Conservation (phyloP, 1,140 invertebrate genomes). For the Drosophila carrolli region DNA sequence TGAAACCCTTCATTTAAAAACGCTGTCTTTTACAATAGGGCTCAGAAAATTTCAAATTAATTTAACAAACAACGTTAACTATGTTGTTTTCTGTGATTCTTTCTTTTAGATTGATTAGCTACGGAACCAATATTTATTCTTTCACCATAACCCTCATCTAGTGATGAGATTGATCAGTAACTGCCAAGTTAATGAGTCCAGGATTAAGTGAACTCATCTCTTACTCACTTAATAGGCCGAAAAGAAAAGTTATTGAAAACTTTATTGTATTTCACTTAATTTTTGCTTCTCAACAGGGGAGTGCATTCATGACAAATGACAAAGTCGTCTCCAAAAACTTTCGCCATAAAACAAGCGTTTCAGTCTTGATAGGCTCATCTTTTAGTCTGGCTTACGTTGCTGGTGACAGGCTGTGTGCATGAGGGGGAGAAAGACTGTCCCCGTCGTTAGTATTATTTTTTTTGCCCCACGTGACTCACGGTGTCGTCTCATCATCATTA, state of each 20-base stretch:
- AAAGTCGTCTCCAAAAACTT: slow-evolving; percentile 62
- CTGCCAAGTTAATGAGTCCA: slow-evolving; percentile 24
- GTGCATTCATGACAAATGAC: slow-evolving; percentile 64
- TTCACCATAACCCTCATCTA: too few relatives aligned
- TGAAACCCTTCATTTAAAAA: too few relatives aligned
- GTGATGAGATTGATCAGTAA: not conserved
- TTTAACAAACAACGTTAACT: too few relatives aligned
- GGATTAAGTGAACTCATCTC: slow-evolving; percentile 19
- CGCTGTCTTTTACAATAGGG: too few relatives aligned
- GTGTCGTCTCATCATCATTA: slow-evolving; percentile 72
- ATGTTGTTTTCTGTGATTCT: too few relatives aligned
- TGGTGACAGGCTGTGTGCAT: slow-evolving; percentile 63
- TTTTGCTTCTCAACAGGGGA: slow-evolving; percentile 32
- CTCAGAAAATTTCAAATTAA: too few relatives aligned
- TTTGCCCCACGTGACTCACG: slow-evolving; percentile 20
- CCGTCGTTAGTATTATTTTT: slow-evolving; percentile 22
- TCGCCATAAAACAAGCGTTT: slow-evolving; percentile 55
- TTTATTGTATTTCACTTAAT: slow-evolving; percentile 58
- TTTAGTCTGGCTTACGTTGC: not conserved
- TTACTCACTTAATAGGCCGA: slow-evolving; percentile 41
- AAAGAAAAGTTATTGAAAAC: slow-evolving; percentile 57
- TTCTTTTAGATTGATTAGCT: too few relatives aligned
- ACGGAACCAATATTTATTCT: too few relatives aligned
- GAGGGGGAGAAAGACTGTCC: not conserved
- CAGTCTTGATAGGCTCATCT: not conserved